Base-by-base conservation (phyloP, 2,113 vertebrate species). In the Spea multiplicata region DNA sequence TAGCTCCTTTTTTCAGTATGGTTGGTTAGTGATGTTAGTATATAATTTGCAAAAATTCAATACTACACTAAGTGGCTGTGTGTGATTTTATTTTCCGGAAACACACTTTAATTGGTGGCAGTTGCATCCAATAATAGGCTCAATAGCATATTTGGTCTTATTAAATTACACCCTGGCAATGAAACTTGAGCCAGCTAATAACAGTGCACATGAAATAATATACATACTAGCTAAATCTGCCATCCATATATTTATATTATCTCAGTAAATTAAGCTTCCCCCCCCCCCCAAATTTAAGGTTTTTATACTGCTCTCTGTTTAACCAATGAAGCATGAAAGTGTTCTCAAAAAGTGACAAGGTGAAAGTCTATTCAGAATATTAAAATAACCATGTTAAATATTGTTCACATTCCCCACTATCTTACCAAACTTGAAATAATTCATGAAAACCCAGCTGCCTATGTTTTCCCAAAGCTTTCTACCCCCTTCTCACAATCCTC, bases 131-230 rank as follows among this genome's bases (percentile, higher is more conserved):
- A 65, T 75, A 67, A 75, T 7, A 7, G 14, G 14, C 74, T 75
- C 62, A 66, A 50, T 17, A 73, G 55, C 62, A 64, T 30, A 13
- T 66, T 53, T 8, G 53, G 47, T 8, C 16, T 75, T 1, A 75
- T 75, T 75, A 67, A 66, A 75, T 75, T 75, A 75, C 52, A 13
- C 13, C 64, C 64, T 67, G 17, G 66, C 66, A 46, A 14, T 67
- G 74, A 67, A 75, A 75, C 44, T 59, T 75, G 74, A 75, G 74
- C 50, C 52, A 55, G 74, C 62, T 74, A 73, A 73, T 73, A 44
- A 45, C 62, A n/a, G 74, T 67, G 66, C 44, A 67, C 67, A 49
- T 45, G 6, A 8, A 47, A 9, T 66, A 53, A 75, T 75, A 48
- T 17, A 64, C n/a, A 44, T 12, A 47, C 46, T 44, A 16, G 17